Base-by-base conservation (phyloP, 2,113 vertebrate genomes). In the Melanocharis versteri region DNA sequence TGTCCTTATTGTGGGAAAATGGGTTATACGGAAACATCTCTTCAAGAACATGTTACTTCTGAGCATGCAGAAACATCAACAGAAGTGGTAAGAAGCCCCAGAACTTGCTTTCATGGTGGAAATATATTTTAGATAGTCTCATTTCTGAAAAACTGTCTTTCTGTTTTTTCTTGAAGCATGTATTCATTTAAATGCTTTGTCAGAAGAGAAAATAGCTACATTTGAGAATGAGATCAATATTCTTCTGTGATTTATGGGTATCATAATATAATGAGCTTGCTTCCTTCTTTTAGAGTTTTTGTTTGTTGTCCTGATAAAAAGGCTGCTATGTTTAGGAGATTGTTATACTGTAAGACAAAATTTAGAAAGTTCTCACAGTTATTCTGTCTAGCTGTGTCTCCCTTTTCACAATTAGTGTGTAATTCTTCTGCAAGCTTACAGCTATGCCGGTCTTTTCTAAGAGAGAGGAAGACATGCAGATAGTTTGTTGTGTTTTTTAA, bases 1-100 rank as follows among this genome's bases (percentile, higher is more conserved):
- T 99, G 99, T 99, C 99, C 99, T 97, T 99, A 99, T 98, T 99
- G 99, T 98, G 99, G 99, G 48, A 99, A 99, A 97, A 99, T 99
- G 99, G 88, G 88, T 83, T 93, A 89, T 69, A 93, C 91, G 7
- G 91, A 95, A 93, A 88, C 94, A 65, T 99, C 99, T 97, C 98
- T 99, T 98, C 99, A 99, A 98, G 99, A 99, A 96, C 99, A 99
- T 24, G 99, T 99, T 97, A 99, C 99, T 98, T 99, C 99, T 80
- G 99, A 99, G 93, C 99, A 99, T 24, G 98, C 99, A 93, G 99
- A 99, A 98, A 99, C 99, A 82, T 99, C 99, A 94, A 99, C 99
- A 96, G 99, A 99, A 98, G 99, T 99, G 99, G 99, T 99, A 98
- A 98, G 99, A 98, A 65, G 11, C 71, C 80, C 54, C 30, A 71